Evolutionary conservation across 2,888 invertebrate genomes (phyloP).

Genomic region (Latheticus oryzae): DNA sequence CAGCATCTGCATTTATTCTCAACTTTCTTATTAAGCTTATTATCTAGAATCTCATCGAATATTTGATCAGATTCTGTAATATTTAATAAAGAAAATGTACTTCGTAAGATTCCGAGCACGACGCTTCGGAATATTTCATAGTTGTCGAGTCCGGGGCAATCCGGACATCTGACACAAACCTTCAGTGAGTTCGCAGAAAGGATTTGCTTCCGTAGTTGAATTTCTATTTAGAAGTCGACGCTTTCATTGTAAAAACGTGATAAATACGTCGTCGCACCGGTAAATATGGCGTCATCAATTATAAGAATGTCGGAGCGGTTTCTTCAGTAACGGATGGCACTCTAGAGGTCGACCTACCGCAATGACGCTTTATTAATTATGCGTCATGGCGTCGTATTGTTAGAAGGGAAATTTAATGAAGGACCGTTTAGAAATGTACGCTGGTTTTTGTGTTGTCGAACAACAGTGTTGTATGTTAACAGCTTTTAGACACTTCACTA

Average conservation of each 20-base stretch:
- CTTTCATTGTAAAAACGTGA: constrained; percentile 33
- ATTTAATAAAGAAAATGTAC: constrained; percentile 49
- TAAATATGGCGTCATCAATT: constrained; percentile 35
- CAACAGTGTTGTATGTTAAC: constrained; percentile 31
- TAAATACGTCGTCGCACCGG: constrained; percentile 32
- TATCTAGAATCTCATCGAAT: constrained; percentile 28
- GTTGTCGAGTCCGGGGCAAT: constrained; percentile 44
- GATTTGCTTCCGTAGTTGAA: constrained; percentile 23
- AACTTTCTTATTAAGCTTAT: constrained; percentile 35
- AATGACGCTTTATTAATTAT: constrained; percentile 35
- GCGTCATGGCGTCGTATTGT: constrained; percentile 32
- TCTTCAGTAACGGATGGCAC: constrained; percentile 36
- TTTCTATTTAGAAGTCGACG: constrained; percentile 27
- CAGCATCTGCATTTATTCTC: constrained; percentile 17
- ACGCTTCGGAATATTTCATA: constrained; percentile 57
- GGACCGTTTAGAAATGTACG: constrained; percentile 29
- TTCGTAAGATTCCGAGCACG: constrained; percentile 55
- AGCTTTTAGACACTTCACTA: constrained; percentile 15
- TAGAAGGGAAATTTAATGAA: constrained; percentile 30
- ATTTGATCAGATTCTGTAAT: constrained; percentile 39
- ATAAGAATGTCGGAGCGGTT: constrained; percentile 16
- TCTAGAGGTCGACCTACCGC: constrained; percentile 18
- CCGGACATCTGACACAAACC: constrained; percentile 30
- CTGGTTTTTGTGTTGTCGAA: constrained; percentile 33
- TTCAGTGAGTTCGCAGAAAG: constrained; percentile 22